Conservation (phyloP, 2,113 vertebrate genomes). For the Sula dactylatra region DNA sequence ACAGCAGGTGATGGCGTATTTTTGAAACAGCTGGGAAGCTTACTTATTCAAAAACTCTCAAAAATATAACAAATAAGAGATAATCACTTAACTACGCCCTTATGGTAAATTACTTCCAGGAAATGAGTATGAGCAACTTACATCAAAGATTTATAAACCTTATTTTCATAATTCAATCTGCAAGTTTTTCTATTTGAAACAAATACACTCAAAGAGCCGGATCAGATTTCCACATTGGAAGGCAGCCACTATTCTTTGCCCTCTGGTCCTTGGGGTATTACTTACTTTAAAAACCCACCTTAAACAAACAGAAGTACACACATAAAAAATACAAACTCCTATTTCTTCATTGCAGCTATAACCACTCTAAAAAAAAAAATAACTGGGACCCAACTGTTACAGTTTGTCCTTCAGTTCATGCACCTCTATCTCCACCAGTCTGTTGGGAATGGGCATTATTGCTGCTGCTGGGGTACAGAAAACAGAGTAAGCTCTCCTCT, state of each 20-base stretch:
- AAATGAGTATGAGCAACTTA: neutral
- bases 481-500: neutral
- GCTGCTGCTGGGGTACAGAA: neutral
- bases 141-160: neutral
- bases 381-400: neutral
- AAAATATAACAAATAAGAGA: constrained; percentile 11
- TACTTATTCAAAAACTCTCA: neutral
- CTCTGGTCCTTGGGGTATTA: neutral
- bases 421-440: neutral
- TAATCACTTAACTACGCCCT: neutral
- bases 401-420: neutral
- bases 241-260: neutral
- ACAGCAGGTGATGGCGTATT: neutral
- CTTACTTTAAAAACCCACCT: neutral
- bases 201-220: neutral
- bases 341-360: neutral
- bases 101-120: neutral
- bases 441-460: neutral
- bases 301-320: neutral
- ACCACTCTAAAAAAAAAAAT: neutral
- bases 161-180: neutral
- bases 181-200: neutral
- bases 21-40: neutral
- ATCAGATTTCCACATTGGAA: neutral
- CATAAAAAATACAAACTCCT: neutral